Evolutionary conservation across 1,140 invertebrate genomes (phyloP).

Genomic region (Glossosoma conforme): DNA sequence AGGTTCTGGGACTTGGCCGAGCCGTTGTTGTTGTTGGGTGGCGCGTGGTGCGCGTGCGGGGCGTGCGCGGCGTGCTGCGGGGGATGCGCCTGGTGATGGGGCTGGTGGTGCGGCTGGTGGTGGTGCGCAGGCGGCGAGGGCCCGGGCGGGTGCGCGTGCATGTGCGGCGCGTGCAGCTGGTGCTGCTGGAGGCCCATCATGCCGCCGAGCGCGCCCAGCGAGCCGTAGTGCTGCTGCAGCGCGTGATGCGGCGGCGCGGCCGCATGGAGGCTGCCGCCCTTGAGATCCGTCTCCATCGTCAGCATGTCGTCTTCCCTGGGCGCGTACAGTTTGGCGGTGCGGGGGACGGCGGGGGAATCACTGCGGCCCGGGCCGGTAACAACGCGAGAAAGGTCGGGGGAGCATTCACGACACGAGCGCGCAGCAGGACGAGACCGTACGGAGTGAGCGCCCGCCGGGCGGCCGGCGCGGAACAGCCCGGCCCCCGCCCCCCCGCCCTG

Average conservation of each 20-base stretch:
- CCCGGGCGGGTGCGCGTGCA: conserved; percentile 44
- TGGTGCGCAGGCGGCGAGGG: conserved; percentile 35
- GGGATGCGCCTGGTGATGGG: conserved; percentile 49
- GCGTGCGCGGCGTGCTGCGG: no score
- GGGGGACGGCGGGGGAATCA: conserved; percentile 41
- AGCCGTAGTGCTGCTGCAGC: conserved; percentile 60
- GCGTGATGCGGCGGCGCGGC: conserved; percentile 77
- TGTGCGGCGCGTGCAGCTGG: conserved; percentile 55
- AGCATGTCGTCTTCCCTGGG: conserved; percentile 72
- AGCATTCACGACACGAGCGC: conserved; percentile 30
- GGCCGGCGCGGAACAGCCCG: conserved; percentile 11
- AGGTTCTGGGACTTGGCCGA: conserved; percentile 73
- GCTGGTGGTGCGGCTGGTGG: conserved; percentile 38
- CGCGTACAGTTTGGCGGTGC: conserved; percentile 63
- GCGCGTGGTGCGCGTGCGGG: conserved; percentile 50
- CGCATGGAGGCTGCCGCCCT: conserved; percentile 74
- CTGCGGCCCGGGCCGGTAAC: conserved; percentile 40
- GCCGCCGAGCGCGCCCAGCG: conserved; percentile 63
- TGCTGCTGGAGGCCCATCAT: conserved; percentile 59
- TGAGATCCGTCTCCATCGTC: conserved; percentile 84
- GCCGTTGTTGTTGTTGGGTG: conserved; percentile 65
- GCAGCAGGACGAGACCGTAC: conserved; percentile 20
- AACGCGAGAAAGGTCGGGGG: conserved; percentile 5
- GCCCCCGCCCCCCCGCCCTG: conserved; percentile 5
- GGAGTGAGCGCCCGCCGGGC: conserved; percentile 2